phyloP scores from a whole-genome alignment of 53 echinoderm and acorn worm genomes.

The Pentamera pediparva region DNA sequence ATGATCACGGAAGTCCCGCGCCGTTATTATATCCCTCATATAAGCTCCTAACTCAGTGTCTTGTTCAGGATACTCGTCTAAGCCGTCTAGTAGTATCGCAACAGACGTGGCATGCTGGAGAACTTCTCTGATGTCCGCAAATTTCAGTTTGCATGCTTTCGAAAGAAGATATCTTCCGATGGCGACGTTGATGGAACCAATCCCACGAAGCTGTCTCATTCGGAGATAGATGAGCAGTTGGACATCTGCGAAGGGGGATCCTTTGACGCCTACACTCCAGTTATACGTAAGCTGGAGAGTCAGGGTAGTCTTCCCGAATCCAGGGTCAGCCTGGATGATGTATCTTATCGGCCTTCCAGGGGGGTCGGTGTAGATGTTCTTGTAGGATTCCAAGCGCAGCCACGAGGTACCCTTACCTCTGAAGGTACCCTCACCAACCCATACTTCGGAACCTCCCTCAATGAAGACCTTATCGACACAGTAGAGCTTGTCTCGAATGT shows the following conservation, averaged over 20 bases:
- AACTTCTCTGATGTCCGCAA: neutral
- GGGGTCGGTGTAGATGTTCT: neutral
- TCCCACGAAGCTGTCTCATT: neutral
- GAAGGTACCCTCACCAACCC: neutral
- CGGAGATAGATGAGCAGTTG: slow-evolving; percentile 1
- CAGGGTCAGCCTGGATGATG: neutral
- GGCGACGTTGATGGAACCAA: neutral
- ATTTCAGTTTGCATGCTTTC: neutral
- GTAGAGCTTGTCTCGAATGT: slow-evolving; percentile 1
- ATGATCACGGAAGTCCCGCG: neutral
- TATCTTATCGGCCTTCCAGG: neutral
- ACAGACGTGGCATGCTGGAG: neutral
- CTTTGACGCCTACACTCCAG: neutral
- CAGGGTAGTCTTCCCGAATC: slow-evolving; percentile 8
- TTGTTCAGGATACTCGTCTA: slow-evolving; percentile 17
- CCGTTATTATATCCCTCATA: neutral
- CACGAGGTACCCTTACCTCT: too few relatives aligned
- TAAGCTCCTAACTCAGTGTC: neutral
- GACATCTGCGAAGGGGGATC: neutral
- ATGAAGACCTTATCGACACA: slow-evolving; percentile 4
- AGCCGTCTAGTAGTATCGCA: neutral
- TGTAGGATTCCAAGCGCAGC: neutral
- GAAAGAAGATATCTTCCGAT: neutral
- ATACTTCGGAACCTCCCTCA: neutral
- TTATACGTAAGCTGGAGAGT: slow-evolving; percentile 1